These are phyloP conservation scores for Danio jaintianensis DNA, from an alignment of 2,797 vertebrate genomes.

Conservation along the genomic window DNA sequence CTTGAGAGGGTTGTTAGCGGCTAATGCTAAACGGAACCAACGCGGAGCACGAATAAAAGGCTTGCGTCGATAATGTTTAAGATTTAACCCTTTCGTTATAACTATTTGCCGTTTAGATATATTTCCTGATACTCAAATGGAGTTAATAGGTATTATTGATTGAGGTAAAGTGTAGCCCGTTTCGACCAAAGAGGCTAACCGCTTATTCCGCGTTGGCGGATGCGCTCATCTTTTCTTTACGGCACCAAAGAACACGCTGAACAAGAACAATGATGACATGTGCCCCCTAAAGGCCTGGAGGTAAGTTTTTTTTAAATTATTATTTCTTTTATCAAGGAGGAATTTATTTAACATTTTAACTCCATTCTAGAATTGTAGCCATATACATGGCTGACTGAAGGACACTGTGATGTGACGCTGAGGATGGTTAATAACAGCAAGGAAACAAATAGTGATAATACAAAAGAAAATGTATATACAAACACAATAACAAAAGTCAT, in stretches of 20 bases:
- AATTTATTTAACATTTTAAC: no score
- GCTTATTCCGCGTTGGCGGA: constrained; percentile 48
- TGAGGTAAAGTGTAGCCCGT: neutral
- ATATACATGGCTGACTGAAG: neutral
- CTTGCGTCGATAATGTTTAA: neutral
- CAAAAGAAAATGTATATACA: neutral
- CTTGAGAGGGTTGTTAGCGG: constrained; percentile 37
- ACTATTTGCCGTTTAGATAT: neutral
- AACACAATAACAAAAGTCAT: neutral
- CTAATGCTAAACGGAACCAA: constrained; percentile 31
- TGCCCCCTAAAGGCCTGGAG: constrained; percentile 27
- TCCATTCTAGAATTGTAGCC: no score
- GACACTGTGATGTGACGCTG: neutral
- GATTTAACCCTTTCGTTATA: neutral
- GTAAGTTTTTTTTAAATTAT: no score
- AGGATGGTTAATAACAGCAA: neutral
- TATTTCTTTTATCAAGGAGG: no score
- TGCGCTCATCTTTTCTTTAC: constrained; percentile 30
- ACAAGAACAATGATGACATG: neutral
- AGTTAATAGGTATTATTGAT: neutral
- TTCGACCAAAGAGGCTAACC: constrained; percentile 23
- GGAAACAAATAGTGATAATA: neutral
- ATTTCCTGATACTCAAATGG: neutral
- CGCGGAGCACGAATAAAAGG: neutral
- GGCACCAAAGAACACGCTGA: neutral